Evolutionary conservation across 2,888 invertebrate species (phyloP).

Genomic region (Spatulosminthurus flaviceps): DNA sequence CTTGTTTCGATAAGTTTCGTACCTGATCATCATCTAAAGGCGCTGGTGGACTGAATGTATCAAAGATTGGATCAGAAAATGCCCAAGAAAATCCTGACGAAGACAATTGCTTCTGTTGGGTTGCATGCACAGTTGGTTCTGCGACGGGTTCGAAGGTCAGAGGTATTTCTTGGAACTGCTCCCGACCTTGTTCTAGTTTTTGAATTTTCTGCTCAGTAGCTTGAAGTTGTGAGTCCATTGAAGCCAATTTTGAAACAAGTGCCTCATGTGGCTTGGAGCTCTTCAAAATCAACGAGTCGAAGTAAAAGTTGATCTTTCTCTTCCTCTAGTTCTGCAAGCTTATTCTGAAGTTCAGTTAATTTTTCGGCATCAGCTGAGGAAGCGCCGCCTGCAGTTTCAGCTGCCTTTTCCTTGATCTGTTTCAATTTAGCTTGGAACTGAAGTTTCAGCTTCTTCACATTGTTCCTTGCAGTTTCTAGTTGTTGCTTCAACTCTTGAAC

Average conservation of each 20-base stretch:
- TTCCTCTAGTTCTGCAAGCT: constrained; percentile 83
- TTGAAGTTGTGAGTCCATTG: constrained; percentile 52
- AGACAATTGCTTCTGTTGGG: too few relatives aligned
- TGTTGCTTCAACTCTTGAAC: constrained; percentile 71
- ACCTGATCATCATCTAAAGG: neutral
- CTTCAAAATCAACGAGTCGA: constrained; percentile 82
- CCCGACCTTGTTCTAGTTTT: neutral
- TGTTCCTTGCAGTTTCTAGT: constrained; percentile 71
- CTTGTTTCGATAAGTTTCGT: constrained; percentile 68
- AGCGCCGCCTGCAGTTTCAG: neutral
- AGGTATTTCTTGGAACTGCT: neutral
- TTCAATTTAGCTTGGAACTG: constrained; percentile 66
- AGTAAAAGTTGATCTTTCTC: constrained; percentile 91
- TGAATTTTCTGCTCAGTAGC: constrained; percentile 5
- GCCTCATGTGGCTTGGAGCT: constrained; percentile 69
- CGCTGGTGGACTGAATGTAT: neutral
- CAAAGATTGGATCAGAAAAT: too few relatives aligned
- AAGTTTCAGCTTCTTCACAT: constrained; percentile 79
- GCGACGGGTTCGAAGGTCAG: neutral
- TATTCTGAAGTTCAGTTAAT: constrained; percentile 61
- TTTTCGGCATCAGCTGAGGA: constrained; percentile 26
- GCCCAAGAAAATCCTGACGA: too few relatives aligned
- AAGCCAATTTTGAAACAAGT: constrained; percentile 43
- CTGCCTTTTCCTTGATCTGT: constrained; percentile 41
- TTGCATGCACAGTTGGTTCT: too few relatives aligned